Conservation (phyloP, 1,140 invertebrate genomes). For the Adelges cooleyi region DNA sequence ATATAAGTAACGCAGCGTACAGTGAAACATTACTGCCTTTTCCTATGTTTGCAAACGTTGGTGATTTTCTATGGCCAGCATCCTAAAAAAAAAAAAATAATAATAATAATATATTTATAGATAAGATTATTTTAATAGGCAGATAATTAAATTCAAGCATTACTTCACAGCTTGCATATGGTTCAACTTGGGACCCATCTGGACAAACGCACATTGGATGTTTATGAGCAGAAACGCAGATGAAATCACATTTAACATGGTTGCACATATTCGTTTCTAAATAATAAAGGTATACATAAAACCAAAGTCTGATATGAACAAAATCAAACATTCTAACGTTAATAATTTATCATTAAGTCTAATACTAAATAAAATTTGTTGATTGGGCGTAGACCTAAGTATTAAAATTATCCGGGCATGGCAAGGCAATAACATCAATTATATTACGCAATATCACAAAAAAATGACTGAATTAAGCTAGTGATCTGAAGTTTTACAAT, state of each 20-base stretch:
- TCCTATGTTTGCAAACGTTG: not conserved
- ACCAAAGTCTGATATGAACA: too few relatives aligned
- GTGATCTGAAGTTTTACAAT: too few relatives aligned
- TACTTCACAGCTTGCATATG: constrained; percentile 23
- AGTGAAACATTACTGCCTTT: not conserved
- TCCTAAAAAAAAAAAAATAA: not conserved
- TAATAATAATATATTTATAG: not conserved
- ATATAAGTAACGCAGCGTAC: not conserved
- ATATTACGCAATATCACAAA: too few relatives aligned
- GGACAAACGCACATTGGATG: constrained; percentile 30
- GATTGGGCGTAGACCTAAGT: too few relatives aligned
- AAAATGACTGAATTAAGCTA: too few relatives aligned
- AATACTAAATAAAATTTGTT: too few relatives aligned
- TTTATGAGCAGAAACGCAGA: constrained; percentile 24
- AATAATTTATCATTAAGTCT: too few relatives aligned
- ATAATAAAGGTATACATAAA: too few relatives aligned
- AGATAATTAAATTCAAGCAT: not conserved
- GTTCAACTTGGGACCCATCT: constrained; percentile 30
- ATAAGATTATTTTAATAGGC: too few relatives aligned
- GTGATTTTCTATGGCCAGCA: not conserved
- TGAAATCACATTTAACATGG: constrained; percentile 25
- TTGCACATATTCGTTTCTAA: constrained; percentile 28
- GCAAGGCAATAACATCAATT: too few relatives aligned
- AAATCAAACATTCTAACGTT: too few relatives aligned
- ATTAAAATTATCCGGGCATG: too few relatives aligned